These are phyloP conservation scores for Scophthalmus maximus DNA, from an alignment of 2,113 vertebrate species.

Conservation along the genomic window DNA sequence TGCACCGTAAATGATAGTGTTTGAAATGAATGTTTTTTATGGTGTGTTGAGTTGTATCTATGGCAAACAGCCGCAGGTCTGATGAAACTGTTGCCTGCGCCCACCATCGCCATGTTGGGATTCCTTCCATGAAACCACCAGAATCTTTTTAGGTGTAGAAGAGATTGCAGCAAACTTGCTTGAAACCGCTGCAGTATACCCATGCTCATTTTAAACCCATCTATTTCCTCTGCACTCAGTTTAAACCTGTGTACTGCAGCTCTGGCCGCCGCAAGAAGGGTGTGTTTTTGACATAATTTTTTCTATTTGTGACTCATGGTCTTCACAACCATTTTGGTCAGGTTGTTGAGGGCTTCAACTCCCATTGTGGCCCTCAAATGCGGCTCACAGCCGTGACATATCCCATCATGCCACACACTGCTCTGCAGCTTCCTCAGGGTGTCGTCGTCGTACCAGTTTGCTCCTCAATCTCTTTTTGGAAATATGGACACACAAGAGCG, in stretches of 20 bases:
- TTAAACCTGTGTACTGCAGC: constrained; percentile 57
- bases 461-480: not conserved
- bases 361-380: constrained; percentile 24
- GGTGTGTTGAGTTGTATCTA: constrained; percentile 6
- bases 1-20: constrained; percentile 40
- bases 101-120: constrained; percentile 33
- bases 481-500: not conserved
- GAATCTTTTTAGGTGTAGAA: constrained; percentile 48
- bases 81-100: constrained; percentile 7
- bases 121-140: constrained; percentile 51
- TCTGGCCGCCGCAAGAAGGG: constrained; percentile 71
- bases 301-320: constrained; percentile 67
- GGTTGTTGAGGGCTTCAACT: constrained; percentile 48
- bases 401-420: constrained; percentile 21
- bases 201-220: constrained; percentile 63
- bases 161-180: constrained; percentile 42
- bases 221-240: constrained; percentile 70
- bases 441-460: not conserved
- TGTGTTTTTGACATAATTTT: constrained; percentile 81
- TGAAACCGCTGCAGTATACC: constrained; percentile 56
- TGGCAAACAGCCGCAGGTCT: constrained; percentile 26
- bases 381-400: constrained; percentile 7
- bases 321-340: constrained; percentile 48
- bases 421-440: not conserved
- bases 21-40: constrained; percentile 48